Base-by-base conservation (phyloP, 2,888 invertebrate species). In the Amblyteles armatorius region DNA sequence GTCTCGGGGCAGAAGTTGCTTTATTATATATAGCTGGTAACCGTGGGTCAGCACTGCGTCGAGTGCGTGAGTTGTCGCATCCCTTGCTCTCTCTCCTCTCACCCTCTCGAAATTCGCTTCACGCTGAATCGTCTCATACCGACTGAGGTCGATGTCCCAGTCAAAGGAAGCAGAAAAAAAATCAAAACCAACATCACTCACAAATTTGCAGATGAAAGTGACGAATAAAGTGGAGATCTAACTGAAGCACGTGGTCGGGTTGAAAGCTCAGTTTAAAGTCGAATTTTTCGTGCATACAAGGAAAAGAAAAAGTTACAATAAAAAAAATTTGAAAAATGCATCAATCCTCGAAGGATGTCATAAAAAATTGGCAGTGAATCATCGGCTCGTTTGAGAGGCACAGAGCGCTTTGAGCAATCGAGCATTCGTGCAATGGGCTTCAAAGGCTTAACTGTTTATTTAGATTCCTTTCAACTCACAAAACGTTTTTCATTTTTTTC, bases 1-100 rank as follows among this genome's bases (percentile, higher is more conserved):
- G 82, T 84, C 83, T 81, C 83, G 55, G 76, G 50, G 65, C 22
- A 71, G 57, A 71, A 82, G 69, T 36, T 40, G 44, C 44, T 48
- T 60, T 40, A 50, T 29, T 57, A 16, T 65, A 29, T 63, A 65
- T 65, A 65, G 73, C 36, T 26, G 65, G 60, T 77, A 60, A 77
- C 55, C 77, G 33, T 26, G n/a, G 65, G 68, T 80, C 77, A 74
- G 57, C 60, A 77, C 44, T 55, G 63, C 44, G 55, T 48, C n/a
- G 19, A 22, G 67, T 26, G 55, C 50, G 69, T 67, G 40, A 67
- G 33, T 19, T 55, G 77, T 77, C 77, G 36, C 77, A 65, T 67
- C 63, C 57, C 73, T 73, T 57, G 36, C 26, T 63, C 33, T 26
- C 29, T 29, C 16, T 13, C 29, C 63, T 11, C 40, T 11, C n/a